Percentiles rank a stretch among this genome's conserved stretches.
Evolutionary conservation across 2,888 invertebrate genomes (phyloP).

Genomic region (Ormyrus labotus): DNA sequence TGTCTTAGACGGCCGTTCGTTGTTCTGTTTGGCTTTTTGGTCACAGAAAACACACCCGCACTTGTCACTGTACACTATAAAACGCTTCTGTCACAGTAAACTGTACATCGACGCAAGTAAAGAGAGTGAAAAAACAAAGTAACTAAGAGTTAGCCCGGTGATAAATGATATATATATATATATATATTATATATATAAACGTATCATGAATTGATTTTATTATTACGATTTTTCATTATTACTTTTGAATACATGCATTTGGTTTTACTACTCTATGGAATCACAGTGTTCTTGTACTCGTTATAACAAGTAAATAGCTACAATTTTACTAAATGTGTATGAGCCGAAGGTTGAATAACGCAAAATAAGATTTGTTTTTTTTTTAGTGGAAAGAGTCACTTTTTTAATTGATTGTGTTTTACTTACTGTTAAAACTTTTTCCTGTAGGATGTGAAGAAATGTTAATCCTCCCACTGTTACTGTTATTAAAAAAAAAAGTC

Average conservation of each 20-base stretch:
- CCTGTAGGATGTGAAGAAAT: conserved; percentile 52
- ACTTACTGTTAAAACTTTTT: conserved; percentile 46
- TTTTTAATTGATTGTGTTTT: conserved; percentile 49
- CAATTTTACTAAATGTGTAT: conserved; percentile 55
- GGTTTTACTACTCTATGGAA: conserved; percentile 33
- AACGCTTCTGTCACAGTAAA: conserved; percentile 59
- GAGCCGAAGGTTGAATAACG: conserved; percentile 40
- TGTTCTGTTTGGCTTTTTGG: conserved; percentile 74
- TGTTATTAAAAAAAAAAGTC: conserved; percentile 50
- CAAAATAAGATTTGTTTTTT: conserved; percentile 46
- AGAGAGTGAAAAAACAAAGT: conserved; percentile 45
- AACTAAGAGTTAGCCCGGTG: conserved; percentile 40
- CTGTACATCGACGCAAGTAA: conserved; percentile 56
- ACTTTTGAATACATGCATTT: conserved; percentile 30
- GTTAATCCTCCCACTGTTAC: conserved; percentile 51
- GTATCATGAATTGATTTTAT: conserved; percentile 37
- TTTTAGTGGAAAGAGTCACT: conserved; percentile 36
- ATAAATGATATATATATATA: neutral
- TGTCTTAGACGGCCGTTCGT: conserved; percentile 65
- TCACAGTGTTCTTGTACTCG: conserved; percentile 49
- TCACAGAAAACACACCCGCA: conserved; percentile 74
- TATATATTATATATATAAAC: conserved; percentile 14
- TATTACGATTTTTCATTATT: conserved; percentile 43
- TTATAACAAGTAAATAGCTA: conserved; percentile 36
- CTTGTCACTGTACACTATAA: conserved; percentile 69